These are phyloP conservation scores for Sminthopsis crassicaudata DNA, from an alignment of 2,113 vertebrate species.

Conservation along the genomic window DNA sequence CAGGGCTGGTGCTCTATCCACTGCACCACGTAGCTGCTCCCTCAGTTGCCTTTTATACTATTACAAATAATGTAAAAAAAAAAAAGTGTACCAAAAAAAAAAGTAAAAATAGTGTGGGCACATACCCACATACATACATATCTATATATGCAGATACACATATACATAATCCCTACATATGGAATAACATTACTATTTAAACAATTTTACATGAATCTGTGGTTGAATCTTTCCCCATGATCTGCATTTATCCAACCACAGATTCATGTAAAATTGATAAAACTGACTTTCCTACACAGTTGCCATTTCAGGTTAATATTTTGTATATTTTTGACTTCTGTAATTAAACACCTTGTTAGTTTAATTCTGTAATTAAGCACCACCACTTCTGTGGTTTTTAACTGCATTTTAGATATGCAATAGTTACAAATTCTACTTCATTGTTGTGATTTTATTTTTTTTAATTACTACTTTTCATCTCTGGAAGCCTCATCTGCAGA, in stretches of 20 bases:
- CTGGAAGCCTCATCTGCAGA: constrained; percentile 8
- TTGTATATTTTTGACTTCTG: constrained; percentile 85
- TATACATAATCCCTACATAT: constrained; percentile 66
- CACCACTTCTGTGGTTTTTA: constrained; percentile 66
- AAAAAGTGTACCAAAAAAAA: constrained; percentile 17
- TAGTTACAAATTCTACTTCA: constrained; percentile 69
- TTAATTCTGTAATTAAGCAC: constrained; percentile 76
- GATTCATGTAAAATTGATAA: too few species aligned
- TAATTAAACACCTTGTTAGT: constrained; percentile 75
- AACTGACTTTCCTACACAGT: too few species aligned
- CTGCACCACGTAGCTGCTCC: too few species aligned
- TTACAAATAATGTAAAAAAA: constrained; percentile 56
- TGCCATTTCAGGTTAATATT: constrained; percentile 84
- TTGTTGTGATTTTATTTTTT: constrained; percentile 14
- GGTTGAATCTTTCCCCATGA: too few species aligned
- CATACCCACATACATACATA: neutral
- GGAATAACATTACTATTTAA: constrained; percentile 85
- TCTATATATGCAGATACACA: constrained; percentile 64
- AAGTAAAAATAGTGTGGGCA: constrained; percentile 72
- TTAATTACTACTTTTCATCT: constrained; percentile 10
- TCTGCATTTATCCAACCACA: too few species aligned
- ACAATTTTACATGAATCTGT: constrained; percentile 84
- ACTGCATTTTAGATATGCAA: constrained; percentile 71
- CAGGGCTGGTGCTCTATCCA: too few species aligned
- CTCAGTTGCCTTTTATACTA: constrained; percentile 85